Evolutionary conservation across 2,797 vertebrate genomes (phyloP), one percentile per base, ranked within the genome.

Genomic region (Pempheris klunzingeri): DNA sequence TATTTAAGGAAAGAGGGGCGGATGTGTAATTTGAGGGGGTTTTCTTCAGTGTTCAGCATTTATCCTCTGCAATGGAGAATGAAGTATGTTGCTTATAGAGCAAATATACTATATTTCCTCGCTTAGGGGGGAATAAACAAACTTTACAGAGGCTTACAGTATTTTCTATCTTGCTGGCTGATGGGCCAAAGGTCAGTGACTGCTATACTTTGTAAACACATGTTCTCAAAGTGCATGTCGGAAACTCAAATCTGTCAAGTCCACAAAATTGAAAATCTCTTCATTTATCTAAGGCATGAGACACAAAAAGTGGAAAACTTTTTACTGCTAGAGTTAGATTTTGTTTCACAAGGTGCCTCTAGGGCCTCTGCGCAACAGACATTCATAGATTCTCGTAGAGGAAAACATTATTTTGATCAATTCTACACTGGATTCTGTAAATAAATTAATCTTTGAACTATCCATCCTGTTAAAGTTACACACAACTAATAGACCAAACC

Each of bases 1-100:
- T 63, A 38, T 20, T 3, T 8, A 20, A 41, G 60, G 18, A 44
- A 65, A 10, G 14, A 65, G 14, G 22, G 17, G 5, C 14, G 28
- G 1, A 36, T 53, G 10, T 38, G n/a, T 24, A 28, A 46, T 54
- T 30, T 22, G 10, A n/a, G n/a, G n/a, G n/a, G n/a, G n/a, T n/a
- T n/a, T 71, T 71, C 32, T 44, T 34, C 36, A 28, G 30, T n/a
- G n/a, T 24, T 30, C 17, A 52, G 39, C 62, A 55, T 61, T 60
- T 30, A 24, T 4, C 55, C 32, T n/a, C 7, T 18, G 4, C 22
- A 22, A 24, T 3, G 3, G 30, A 2, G 9, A 32, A 9, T 44
- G 39, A 32, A 69, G 46, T 57, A 41, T 13, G 43, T 26, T 26
- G 26, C 15, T 55, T 61, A 12, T 41, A 15, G 17, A 67, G 28